Conservation (phyloP, 2,113 vertebrate genomes). For the Bagarius yarrelli region DNA sequence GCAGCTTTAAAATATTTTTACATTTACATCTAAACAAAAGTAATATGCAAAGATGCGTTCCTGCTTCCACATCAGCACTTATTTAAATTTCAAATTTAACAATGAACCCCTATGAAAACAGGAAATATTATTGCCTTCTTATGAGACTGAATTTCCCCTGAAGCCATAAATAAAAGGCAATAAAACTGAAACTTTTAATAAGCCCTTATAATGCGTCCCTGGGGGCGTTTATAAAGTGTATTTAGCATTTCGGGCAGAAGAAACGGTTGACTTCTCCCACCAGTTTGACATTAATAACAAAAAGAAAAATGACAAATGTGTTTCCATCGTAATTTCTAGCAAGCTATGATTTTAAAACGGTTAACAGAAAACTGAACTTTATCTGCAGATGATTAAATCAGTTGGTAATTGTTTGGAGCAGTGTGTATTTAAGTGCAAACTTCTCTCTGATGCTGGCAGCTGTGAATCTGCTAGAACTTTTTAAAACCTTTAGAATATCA, state of each 20-base stretch:
- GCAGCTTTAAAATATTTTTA: constrained; percentile 45
- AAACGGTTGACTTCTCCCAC: constrained; percentile 48
- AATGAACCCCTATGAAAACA: constrained; percentile 58
- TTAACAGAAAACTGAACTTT: constrained; percentile 39
- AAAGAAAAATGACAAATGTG: constrained; percentile 63
- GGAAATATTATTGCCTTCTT: constrained; percentile 62
- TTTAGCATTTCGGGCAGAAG: constrained; percentile 60
- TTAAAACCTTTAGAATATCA: background rate
- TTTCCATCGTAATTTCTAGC: constrained; percentile 41
- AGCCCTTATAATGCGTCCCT: constrained; percentile 59
- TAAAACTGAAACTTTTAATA: constrained; percentile 75
- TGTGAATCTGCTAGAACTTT: background rate
- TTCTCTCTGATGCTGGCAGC: background rate
- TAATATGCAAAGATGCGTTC: constrained; percentile 49
- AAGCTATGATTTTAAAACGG: constrained; percentile 30
- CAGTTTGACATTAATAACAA: constrained; percentile 56
- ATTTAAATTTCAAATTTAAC: constrained; percentile 59
- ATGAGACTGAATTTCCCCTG: constrained; percentile 60
- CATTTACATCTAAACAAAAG: constrained; percentile 51
- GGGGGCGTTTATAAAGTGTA: constrained; percentile 63
- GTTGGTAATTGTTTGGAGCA: background rate
- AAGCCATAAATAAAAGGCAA: constrained; percentile 73
- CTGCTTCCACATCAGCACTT: constrained; percentile 46
- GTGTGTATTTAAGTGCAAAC: background rate
- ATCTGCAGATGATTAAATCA: constrained; percentile 33